Base-by-base conservation (phyloP, 2,113 vertebrate species). In the Zeus faber region DNA sequence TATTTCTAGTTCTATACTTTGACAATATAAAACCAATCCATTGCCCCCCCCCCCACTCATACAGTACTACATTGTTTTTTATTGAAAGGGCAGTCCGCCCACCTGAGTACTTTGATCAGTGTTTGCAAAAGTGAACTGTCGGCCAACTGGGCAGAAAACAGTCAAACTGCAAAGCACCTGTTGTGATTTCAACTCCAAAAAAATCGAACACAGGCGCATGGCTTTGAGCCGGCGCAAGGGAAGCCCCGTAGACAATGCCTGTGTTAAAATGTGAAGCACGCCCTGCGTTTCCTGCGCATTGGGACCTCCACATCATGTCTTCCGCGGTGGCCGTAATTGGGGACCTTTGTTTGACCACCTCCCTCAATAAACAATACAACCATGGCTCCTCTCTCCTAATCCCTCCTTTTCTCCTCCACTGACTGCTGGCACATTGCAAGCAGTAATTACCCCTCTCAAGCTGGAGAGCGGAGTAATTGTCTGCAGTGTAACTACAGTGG, bases 401-500 rank as follows among this genome's bases (percentile, higher is more conserved):
- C 77, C 68, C 60, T 62, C 39, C 33, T 52, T 39, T 63, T 65
- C 49, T 45, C 56, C n/a, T 37, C 14, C 11, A 68, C 66, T 76
- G 62, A 59, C 65, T 66, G 63, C 65, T 65, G 76, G 71, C 70
- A 75, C 83, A 79, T 83, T 69, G 69, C 76, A 80, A 75, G 62
- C 58, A 70, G 81, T 89, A 89, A 91, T 89, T 89, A 85, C 77
- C 82, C 68, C 72, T 83, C 68, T 76, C 62, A 55, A 77, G 76
- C 79, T 69, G 65, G 65, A 83, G 83, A 87, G 82, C 63, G 77
- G 78, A 80, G 86, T 84, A 85, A 89, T 91, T 91, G 88, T 82
- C 77, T 67, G 76, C 61, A 78, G 78, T 81, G 84, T 84, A 84
- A 86, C 82, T 83, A 86, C 86, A 86, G 84, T 82, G 88, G 77